Base-by-base conservation (phyloP, 1,140 invertebrate genomes). In the Trissolcus basalis region DNA sequence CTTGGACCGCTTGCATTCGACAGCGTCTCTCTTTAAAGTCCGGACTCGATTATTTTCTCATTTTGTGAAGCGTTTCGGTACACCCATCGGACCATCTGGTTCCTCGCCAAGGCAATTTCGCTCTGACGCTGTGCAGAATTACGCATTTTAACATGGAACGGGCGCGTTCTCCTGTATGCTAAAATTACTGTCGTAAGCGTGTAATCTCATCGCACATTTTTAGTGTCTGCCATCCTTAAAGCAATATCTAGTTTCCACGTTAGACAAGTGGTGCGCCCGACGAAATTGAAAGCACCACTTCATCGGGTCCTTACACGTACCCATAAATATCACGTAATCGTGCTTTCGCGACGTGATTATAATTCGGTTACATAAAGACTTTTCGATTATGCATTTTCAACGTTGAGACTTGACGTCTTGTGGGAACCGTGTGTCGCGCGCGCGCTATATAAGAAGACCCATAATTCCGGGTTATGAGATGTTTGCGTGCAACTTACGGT, bases 41-140 rank as follows among this genome's bases (percentile, higher is more conserved):
- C 61, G 67, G 70, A 78, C 76, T 78, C 76, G 76, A 78, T 78
- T 78, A 74, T 78, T 78, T 78, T 78, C 76, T 78, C 76, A 78
- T 78, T 78, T 78, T 71, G 61, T 48, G 50, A 69, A 71, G 71
- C 70, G 67, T 78, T 74, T 78, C 48, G 76, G 76, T 74, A 59
- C 71, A 78, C 60, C 71, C 76, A 78, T 78, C 60, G 76, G 70
- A 74, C 76, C 77, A 75, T 78, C 77, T 78, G 77, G 77, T 78
- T 70, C 55, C 60, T 70, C 73, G 76, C 77, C 77, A 78, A 78
- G 59, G 70, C 77, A 78, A 78, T 78, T 78, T 78, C 71, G 61
- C 70, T 71, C 60, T n/a, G 59, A 65, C 67, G 70, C 67, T 64
- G 59, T n/a, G 58, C 50, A 55, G 65, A 74, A 78, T 78, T 78